These are phyloP conservation scores for Pheucticus melanocephalus DNA, from an alignment of 2,113 vertebrate genomes.

Conservation along the genomic window DNA sequence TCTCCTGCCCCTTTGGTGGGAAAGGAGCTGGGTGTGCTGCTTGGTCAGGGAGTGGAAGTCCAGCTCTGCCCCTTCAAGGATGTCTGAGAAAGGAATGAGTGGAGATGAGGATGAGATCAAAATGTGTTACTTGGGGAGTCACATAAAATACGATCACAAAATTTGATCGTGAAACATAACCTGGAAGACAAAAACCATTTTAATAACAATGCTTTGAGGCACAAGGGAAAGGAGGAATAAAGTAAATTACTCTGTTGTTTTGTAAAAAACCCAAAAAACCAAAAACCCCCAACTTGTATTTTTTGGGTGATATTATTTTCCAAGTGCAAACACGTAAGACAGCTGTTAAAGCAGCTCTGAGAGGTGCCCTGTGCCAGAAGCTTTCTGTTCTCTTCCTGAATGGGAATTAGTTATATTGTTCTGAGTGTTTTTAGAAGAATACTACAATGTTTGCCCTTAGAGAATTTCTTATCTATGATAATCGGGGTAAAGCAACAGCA, in stretches of 20 bases:
- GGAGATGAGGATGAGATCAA: not conserved
- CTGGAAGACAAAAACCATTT: not conserved
- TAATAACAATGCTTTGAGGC: not conserved
- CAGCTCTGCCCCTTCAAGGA: not conserved
- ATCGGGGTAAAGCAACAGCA: not conserved
- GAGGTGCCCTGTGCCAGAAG: not conserved
- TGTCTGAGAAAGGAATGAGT: not conserved
- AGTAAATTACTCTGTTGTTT: not conserved
- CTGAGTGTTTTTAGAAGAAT: not conserved
- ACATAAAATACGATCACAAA: rapidly evolving
- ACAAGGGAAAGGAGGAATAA: not conserved
- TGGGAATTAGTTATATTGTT: not conserved
- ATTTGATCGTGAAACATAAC: not conserved
- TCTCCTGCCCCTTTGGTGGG: rapidly evolving
- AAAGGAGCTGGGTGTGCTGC: not conserved
- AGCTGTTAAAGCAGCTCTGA: not conserved
- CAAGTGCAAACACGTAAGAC: rapidly evolving
- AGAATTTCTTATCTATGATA: not conserved
- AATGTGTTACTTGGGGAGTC: not conserved
- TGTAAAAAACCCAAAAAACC: rapidly evolving
- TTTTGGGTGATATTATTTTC: not conserved
- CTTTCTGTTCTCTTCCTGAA: not conserved
- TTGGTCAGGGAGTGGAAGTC: not conserved
- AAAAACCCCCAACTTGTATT: not conserved
- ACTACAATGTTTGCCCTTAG: not conserved